Evolutionary conservation across 2,888 invertebrate genomes (phyloP), one percentile per base, ranked within the genome.

Genomic region (Microplitis manilae): DNA sequence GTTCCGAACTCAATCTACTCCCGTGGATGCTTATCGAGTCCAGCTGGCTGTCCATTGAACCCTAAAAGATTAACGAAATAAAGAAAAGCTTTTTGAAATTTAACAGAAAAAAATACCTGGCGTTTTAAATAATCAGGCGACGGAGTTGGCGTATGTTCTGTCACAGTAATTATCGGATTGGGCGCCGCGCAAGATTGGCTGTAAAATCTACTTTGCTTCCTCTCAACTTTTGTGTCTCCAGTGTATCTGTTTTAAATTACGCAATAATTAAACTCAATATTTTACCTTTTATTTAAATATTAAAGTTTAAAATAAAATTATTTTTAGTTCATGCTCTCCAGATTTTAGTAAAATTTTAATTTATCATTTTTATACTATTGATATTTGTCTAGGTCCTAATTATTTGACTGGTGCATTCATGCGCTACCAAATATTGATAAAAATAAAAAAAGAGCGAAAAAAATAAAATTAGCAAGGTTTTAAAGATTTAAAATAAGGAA

Each of bases 91-190:
- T 59, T 75, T 60, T 75, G 62, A 40, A 39, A 77, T 80, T 85
- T 89, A 1, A 50, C 13, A 13, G 13, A 50, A 50, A 50, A 50
- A 9, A 50, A 50, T 91, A 94, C 95, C 91, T 94, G 96, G 91
- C 95, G 92, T 86, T 94, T 94, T 82, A 96, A 92, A 86, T 94
- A 96, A 88, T 97, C 97, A 0, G 97, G 97, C 0, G 97, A 97
- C 0, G 97, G 96, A 5, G 96, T 94, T 0, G 98, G 98, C 0
- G 97, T 97, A 87, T 98, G 98, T 87, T 98, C 97, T 0, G 98
- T 98, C 7, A 98, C 97, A 0, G 98, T 98, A 77, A 98, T 98
- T 74, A 98, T 98, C 0, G 98, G 98, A 90, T 97, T 97, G 75
- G 96, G 94, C 79, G 95, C 94, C 81, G 94, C 94, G 84, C 89